Evolutionary conservation across 2,888 invertebrate genomes (phyloP).

Genomic region (Lasioglossum pauxillum): DNA sequence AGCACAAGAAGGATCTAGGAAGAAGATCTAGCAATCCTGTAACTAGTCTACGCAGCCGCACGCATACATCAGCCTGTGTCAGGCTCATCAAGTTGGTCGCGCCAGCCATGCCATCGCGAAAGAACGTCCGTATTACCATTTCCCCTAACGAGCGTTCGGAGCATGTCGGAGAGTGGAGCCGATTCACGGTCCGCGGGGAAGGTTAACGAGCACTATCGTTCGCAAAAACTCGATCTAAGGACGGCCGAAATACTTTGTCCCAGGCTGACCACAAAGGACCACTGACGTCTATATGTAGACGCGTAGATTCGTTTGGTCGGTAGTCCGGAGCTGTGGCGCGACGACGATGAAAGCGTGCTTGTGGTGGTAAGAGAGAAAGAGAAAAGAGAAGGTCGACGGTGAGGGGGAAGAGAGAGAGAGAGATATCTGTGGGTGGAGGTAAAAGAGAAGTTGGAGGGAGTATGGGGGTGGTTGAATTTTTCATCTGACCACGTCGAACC

Average conservation of each 20-base stretch:
- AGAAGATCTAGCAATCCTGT: background rate
- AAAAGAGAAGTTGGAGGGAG: constrained; percentile 62
- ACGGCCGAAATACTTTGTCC: constrained; percentile 59
- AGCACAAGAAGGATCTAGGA: too few relatives aligned
- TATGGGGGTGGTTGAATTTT: constrained; percentile 80
- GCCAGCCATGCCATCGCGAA: background rate
- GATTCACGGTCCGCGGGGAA: constrained; percentile 43
- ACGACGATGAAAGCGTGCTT: constrained; percentile 42
- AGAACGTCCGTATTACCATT: background rate
- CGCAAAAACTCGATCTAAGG: constrained; percentile 55
- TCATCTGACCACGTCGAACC: constrained; percentile 83
- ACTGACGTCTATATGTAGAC: constrained; percentile 53
- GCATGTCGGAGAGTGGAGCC: background rate
- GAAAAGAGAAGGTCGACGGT: background rate
- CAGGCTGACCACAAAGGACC: constrained; percentile 21
- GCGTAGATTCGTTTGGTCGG: constrained; percentile 68
- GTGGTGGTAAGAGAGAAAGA: constrained; percentile 45
- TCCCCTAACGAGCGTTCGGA: constrained; percentile 15
- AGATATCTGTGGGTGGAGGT: constrained; percentile 50
- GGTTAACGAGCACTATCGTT: constrained; percentile 51
- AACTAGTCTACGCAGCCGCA: background rate
- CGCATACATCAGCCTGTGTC: background rate
- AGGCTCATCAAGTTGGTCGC: background rate
- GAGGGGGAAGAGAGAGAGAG: constrained; percentile 4
- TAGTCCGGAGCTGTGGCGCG: constrained; percentile 48